These are phyloP conservation scores for Etheostoma nigrum DNA, from an alignment of 2,797 vertebrate genomes.

Conservation along the genomic window DNA sequence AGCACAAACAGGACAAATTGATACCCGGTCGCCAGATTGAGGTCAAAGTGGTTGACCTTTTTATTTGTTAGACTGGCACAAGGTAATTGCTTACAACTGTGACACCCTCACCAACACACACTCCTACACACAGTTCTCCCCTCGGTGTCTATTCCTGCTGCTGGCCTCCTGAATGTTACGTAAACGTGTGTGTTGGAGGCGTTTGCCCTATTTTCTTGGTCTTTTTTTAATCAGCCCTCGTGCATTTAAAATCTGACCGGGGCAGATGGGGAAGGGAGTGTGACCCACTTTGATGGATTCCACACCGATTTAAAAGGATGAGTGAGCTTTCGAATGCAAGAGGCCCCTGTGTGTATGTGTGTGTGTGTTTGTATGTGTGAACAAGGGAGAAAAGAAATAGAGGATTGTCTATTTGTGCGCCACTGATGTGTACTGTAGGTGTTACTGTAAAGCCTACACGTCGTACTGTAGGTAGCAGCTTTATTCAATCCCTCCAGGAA, in stretches of 20 bases:
- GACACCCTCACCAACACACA: background rate
- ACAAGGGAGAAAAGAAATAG: slow-evolving; percentile 19
- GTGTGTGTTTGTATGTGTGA: slow-evolving; percentile 27
- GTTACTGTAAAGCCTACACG: slow-evolving; percentile 8
- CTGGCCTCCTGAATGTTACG: slow-evolving; percentile 45
- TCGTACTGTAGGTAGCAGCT: background rate
- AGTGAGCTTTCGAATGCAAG: slow-evolving; percentile 82
- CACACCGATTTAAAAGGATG: slow-evolving; percentile 87
- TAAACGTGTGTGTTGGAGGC: slow-evolving; percentile 47
- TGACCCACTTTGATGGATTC: slow-evolving; percentile 91
- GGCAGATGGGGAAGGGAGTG: slow-evolving; percentile 86
- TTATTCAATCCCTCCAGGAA: slow-evolving; percentile 7
- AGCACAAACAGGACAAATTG: slow-evolving; percentile 47
- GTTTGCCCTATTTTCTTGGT: slow-evolving; percentile 83
- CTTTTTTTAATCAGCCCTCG: slow-evolving; percentile 84
- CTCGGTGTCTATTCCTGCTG: slow-evolving; percentile 11
- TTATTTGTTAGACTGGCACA: slow-evolving; percentile 38
- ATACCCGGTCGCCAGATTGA: slow-evolving; percentile 37
- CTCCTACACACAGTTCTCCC: slow-evolving; percentile 1
- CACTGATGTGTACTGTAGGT: background rate
- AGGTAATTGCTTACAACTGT: slow-evolving; percentile 57
- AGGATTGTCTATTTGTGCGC: slow-evolving; percentile 6
- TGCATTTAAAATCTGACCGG: slow-evolving; percentile 84
- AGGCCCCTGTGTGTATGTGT: slow-evolving; percentile 59
- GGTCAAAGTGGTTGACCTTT: slow-evolving; percentile 70